Percentiles rank a stretch among this genome's conserved stretches.
Conservation (phyloP, 2,797 vertebrate genomes). For the Argya squamiceps region DNA sequence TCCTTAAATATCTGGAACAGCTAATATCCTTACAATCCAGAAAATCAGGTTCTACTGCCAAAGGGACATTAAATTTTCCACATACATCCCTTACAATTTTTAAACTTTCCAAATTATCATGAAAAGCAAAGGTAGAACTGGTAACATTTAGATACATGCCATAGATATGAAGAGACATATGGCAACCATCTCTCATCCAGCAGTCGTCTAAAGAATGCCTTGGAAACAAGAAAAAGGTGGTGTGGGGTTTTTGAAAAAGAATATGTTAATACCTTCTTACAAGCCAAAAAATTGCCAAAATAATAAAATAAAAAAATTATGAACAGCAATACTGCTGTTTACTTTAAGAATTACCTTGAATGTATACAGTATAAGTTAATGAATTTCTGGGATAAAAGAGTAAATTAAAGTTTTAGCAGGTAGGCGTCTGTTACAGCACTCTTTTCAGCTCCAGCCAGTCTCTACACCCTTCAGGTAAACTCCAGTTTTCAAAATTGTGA, state of each 20-base stretch:
- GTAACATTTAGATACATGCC: background rate
- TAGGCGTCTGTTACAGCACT: background rate
- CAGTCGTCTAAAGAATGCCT: rapidly evolving
- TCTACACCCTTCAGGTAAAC: background rate
- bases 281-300: background rate
- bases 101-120: background rate
- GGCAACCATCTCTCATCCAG: background rate
- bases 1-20: background rate
- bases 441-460: background rate
- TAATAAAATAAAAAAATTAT: background rate
- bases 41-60: background rate
- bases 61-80: background rate
- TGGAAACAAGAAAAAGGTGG: background rate
- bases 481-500: background rate
- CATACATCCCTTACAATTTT: rapidly evolving
- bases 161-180: too few relatives aligned
- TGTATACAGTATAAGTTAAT: background rate
- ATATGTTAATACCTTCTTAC: background rate
- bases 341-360: background rate
- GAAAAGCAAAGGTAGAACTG: background rate
- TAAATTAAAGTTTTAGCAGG: background rate
- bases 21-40: background rate
- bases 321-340: background rate
- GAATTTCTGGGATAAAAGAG: background rate
- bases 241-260: background rate